These are phyloP conservation scores for Phylloscopus collybita DNA, from an alignment of 2,797 vertebrate genomes.

Conservation along the genomic window DNA sequence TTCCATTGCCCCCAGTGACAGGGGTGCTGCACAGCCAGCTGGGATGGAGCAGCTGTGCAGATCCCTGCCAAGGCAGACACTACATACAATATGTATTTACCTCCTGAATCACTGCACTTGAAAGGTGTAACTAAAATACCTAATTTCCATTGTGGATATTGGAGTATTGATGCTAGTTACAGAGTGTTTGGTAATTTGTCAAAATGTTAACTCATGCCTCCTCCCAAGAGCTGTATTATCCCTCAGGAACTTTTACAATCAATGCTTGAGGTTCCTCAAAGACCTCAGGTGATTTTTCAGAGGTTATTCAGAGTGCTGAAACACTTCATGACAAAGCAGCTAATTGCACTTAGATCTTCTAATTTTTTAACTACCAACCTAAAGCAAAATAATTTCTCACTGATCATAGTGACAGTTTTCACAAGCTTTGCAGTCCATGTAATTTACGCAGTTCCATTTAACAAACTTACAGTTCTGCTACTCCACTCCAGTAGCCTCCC, in stretches of 20 bases:
- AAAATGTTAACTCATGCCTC: neutral
- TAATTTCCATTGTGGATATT: neutral
- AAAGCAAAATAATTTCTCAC: neutral
- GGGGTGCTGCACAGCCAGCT: neutral
- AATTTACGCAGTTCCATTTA: neutral
- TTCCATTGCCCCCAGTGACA: neutral
- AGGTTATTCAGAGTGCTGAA: neutral
- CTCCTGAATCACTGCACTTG: neutral
- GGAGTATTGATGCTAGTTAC: neutral
- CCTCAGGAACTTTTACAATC: neutral
- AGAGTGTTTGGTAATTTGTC: neutral
- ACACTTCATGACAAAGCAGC: neutral
- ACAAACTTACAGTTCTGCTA: conserved; percentile 86
- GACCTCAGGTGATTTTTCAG: neutral
- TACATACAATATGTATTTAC: rapidly evolving
- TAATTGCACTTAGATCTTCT: neutral
- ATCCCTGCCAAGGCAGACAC: neutral
- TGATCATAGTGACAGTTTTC: neutral
- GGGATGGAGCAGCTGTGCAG: neutral
- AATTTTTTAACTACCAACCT: neutral
- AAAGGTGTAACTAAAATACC: neutral
- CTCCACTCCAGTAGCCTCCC: conserved; percentile 93
- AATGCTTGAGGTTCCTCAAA: neutral
- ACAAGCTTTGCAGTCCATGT: neutral
- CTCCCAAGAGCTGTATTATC: neutral